Evolutionary conservation across 92 coral and sea anemone species (phyloP).

Genomic region (Virgularia gustaviana): DNA sequence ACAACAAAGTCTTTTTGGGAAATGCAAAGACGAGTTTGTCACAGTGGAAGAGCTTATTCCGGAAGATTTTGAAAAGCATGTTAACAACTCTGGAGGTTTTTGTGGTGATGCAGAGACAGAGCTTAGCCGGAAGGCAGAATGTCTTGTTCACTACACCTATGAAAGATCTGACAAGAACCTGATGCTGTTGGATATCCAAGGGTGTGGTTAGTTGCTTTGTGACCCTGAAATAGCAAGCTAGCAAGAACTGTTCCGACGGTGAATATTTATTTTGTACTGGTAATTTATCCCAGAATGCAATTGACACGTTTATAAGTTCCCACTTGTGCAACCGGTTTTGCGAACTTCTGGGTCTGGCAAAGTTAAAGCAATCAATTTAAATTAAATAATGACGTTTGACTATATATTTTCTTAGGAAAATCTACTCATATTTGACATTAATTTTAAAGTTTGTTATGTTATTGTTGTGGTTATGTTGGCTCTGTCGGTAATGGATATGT

Average conservation of each 20-base stretch:
- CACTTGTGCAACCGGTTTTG: constrained; percentile 50
- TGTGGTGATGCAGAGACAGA: constrained; percentile 23
- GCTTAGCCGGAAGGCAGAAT: constrained; percentile 45
- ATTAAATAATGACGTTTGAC: too few relatives aligned
- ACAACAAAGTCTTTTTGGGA: constrained; percentile 37
- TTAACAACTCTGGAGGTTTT: constrained; percentile 31
- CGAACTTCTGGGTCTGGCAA: constrained; percentile 10
- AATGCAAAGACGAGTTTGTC: constrained; percentile 25
- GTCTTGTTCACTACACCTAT: constrained; percentile 46
- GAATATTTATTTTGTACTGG: constrained; percentile 47
- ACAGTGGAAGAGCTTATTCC: constrained; percentile 39
- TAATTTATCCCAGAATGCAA: constrained; percentile 45
- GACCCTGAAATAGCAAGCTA: constrained; percentile 51
- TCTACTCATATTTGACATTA: too few relatives aligned
- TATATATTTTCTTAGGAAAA: too few relatives aligned
- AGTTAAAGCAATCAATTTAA: not conserved
- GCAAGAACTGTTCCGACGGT: constrained; percentile 15
- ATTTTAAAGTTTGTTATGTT: too few relatives aligned
- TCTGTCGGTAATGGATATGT: too few relatives aligned
- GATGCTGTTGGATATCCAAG: constrained; percentile 54
- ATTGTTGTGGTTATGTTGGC: too few relatives aligned
- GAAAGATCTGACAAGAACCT: constrained; percentile 42
- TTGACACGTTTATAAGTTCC: constrained; percentile 35
- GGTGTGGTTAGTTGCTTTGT: constrained; percentile 34
- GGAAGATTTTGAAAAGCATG: constrained; percentile 36